Evolutionary conservation across 2,797 vertebrate genomes (phyloP).

Genomic region (Hippoglossus hippoglossus): DNA sequence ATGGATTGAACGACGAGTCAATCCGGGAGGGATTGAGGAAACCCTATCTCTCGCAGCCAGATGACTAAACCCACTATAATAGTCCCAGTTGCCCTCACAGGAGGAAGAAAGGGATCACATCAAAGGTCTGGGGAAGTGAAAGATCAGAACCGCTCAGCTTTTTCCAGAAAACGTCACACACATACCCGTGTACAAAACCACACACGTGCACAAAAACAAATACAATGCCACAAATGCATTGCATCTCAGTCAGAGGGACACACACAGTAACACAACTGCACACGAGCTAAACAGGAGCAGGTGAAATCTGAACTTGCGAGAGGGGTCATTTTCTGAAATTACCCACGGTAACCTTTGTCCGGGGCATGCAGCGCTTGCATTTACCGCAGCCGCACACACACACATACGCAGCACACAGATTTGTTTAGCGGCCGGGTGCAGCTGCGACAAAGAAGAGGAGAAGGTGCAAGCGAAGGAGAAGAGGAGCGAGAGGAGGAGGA

Average conservation of each 20-base stretch:
- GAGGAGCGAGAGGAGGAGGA: slow-evolving; percentile 44
- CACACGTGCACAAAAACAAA: slow-evolving; percentile 11
- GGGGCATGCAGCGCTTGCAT: slow-evolving; percentile 64
- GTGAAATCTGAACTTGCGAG: slow-evolving; percentile 43
- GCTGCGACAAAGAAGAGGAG: slow-evolving; percentile 48
- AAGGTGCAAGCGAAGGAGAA: slow-evolving; percentile 45
- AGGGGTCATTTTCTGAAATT: slow-evolving; percentile 52
- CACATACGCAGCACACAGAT: background rate
- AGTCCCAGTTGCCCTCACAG: slow-evolving; percentile 20
- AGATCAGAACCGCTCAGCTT: slow-evolving; percentile 56
- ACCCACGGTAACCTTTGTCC: slow-evolving; percentile 55
- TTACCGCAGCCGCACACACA: slow-evolving; percentile 29
- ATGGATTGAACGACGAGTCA: slow-evolving; percentile 57
- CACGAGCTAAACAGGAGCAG: slow-evolving; percentile 9
- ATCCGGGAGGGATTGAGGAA: slow-evolving; percentile 35
- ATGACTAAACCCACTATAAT: slow-evolving; percentile 48
- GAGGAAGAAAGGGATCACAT: slow-evolving; percentile 48
- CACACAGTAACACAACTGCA: slow-evolving; percentile 8
- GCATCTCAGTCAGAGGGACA: background rate
- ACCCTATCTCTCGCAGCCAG: slow-evolving; percentile 68
- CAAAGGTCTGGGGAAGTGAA: slow-evolving; percentile 39
- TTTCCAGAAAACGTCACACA: slow-evolving; percentile 13
- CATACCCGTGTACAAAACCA: background rate
- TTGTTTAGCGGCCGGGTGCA: slow-evolving; percentile 27
- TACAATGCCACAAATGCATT: slow-evolving; percentile 10